Base-by-base conservation (phyloP, 2,113 vertebrate genomes). In the Carassius carassius region DNA sequence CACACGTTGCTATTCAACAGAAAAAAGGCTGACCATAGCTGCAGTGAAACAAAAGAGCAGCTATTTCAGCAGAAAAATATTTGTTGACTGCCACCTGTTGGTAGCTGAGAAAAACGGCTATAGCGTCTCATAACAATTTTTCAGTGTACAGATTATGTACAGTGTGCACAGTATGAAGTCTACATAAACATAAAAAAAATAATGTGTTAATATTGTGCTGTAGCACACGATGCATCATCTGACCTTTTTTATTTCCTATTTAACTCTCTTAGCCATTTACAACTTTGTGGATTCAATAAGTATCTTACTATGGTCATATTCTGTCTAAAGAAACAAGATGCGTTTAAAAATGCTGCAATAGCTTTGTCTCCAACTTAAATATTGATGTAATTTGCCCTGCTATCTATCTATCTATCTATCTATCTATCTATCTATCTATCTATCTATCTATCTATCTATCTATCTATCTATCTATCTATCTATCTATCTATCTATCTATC, bases 31-130 rank as follows among this genome's bases (percentile, higher is more conserved):
- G 35, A 63, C 32, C 10, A 56, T 16, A 58, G 29, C 75, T 12
- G 51, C 4, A 16, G 47, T 51, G 23, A 54, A 54, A 49, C n/a
- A 75, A 75, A 76, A 29, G 3, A 29, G 25, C 16, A 11, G 16
- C 10, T 11, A 76, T 51, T 76, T 76, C 47, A 78, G 60, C n/a
- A 47, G 13, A 47, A 65, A 70, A 82, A 23, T 65, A 69, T 77
- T 79, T 3, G 63, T 8, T 13, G 47, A 49, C 65, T 82, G 82
- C 87, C 87, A 86, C 35, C 87, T 88, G 65, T 41, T 86, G 85
- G 85, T 78, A 49, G 25, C 2, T 67, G 29, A 51, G 2, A 70
- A 41, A 21, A 70, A 70, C 4, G 4, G 19, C 41, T 73, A 47
- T 11, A 73, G 12, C 21, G 2, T 4, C 21, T 73, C 37, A 6